These are phyloP conservation scores for Caenorhabditis macrosperma DNA, from an alignment of 2,888 invertebrate genomes.

Conservation along the genomic window DNA sequence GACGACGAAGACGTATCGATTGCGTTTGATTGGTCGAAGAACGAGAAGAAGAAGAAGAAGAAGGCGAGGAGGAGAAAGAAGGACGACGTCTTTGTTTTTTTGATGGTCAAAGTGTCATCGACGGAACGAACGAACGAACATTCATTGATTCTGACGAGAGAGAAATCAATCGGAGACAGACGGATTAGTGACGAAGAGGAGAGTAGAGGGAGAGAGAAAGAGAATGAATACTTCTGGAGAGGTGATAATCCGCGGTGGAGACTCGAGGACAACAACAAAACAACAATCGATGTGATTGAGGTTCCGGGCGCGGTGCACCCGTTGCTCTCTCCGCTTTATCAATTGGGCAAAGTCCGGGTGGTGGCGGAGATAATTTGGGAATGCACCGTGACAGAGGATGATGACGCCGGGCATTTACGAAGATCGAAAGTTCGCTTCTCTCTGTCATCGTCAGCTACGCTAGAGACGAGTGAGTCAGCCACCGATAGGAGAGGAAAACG, in stretches of 20 bases:
- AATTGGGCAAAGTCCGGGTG: background rate
- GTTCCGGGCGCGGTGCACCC: background rate
- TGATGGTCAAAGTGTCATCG: constrained; percentile 26
- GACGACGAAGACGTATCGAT: constrained; percentile 16
- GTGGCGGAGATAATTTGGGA: too few species aligned
- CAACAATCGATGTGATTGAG: constrained; percentile 1
- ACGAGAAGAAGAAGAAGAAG: constrained; percentile 1
- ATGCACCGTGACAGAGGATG: too few species aligned
- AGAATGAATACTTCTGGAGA: background rate
- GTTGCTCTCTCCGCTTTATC: background rate
- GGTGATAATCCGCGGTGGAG: constrained; percentile 19
- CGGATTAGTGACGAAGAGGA: constrained; percentile 38
- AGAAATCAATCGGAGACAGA: constrained; percentile 26
- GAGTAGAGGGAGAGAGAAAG: constrained; percentile 2
- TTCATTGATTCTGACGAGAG: background rate
- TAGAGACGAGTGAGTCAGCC: too few species aligned
- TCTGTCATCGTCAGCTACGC: too few species aligned
- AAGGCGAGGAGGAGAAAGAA: constrained; percentile 16
- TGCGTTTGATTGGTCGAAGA: constrained; percentile 26
- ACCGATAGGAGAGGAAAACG: too few species aligned
- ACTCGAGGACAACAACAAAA: constrained; percentile 13
- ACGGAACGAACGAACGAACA: constrained; percentile 19
- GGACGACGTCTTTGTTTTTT: constrained; percentile 30
- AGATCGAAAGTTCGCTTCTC: too few species aligned
- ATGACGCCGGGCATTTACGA: too few species aligned